These are phyloP conservation scores for Torymus auratus DNA, from an alignment of 2,888 invertebrate genomes.

Conservation along the genomic window DNA sequence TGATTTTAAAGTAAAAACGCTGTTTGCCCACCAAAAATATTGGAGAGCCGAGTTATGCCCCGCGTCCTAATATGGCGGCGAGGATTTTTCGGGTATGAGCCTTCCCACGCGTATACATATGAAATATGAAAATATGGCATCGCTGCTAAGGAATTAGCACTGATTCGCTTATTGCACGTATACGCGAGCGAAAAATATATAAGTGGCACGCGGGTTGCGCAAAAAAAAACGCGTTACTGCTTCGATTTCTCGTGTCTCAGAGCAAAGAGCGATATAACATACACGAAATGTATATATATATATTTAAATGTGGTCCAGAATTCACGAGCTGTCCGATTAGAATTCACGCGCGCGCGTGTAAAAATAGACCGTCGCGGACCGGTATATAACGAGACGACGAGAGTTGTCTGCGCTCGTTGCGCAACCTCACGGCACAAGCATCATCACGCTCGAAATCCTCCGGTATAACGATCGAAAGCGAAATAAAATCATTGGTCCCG, in stretches of 20 bases:
- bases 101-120: not conserved
- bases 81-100: not conserved
- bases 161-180: no score
- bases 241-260: no score
- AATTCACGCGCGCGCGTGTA: conserved; percentile 13
- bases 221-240: no score
- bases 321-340: conserved; percentile 11
- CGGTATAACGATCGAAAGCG: not conserved
- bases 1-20: conserved; percentile 40
- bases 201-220: no score
- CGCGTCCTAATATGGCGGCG: conserved; percentile 24
- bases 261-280: not conserved
- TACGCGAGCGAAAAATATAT: no score
- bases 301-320: not conserved
- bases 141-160: no score
- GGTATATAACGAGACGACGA: conserved; percentile 11
- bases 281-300: conserved; percentile 12
- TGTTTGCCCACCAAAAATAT: conserved; percentile 44
- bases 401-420: no score
- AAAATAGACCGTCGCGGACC: conserved; percentile 5
- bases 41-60: conserved; percentile 21
- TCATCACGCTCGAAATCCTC: conserved; percentile 11
- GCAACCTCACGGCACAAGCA: not conserved
- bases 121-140: no score
- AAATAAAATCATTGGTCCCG: conserved; percentile 38